These are phyloP conservation scores for Dryobates pubescens DNA, from an alignment of 2,797 vertebrate species.

Conservation along the genomic window DNA sequence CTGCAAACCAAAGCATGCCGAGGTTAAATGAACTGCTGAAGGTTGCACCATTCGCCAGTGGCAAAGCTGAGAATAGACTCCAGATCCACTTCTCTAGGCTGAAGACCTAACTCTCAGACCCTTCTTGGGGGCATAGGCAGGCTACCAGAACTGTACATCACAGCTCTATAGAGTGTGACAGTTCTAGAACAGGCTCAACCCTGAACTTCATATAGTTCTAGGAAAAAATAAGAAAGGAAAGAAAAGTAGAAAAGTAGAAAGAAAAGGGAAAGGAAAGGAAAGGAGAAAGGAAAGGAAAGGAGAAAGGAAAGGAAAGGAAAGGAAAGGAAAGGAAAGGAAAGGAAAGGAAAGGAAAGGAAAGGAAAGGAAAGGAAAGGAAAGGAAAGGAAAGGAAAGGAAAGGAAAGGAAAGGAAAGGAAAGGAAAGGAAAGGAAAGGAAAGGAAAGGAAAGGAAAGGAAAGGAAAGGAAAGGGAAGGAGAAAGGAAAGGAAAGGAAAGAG, in stretches of 20 bases:
- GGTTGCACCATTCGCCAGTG: conserved; percentile 15
- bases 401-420: background rate
- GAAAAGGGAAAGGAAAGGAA: too few species aligned
- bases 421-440: background rate
- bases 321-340: background rate
- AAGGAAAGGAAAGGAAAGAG: too few species aligned
- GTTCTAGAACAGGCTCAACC: conserved; percentile 48
- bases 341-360: too few species aligned
- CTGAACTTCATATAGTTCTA: background rate
- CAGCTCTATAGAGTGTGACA: conserved; percentile 24
- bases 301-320: too few species aligned
- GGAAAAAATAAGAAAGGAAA: background rate
- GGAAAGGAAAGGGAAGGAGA: too few species aligned
- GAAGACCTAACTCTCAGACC: background rate
- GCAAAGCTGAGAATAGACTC: conserved; percentile 42
- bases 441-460: background rate
- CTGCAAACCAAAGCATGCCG: background rate
- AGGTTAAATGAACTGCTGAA: conserved; percentile 24
- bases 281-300: too few species aligned
- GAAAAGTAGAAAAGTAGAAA: too few species aligned
- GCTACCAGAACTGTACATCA: background rate
- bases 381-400: background rate
- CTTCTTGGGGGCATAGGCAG: background rate
- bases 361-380: too few species aligned
- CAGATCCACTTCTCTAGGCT: conserved; percentile 4